These are phyloP conservation scores for Sinella curviseta DNA, from an alignment of 1,140 invertebrate species.

Conservation along the genomic window DNA sequence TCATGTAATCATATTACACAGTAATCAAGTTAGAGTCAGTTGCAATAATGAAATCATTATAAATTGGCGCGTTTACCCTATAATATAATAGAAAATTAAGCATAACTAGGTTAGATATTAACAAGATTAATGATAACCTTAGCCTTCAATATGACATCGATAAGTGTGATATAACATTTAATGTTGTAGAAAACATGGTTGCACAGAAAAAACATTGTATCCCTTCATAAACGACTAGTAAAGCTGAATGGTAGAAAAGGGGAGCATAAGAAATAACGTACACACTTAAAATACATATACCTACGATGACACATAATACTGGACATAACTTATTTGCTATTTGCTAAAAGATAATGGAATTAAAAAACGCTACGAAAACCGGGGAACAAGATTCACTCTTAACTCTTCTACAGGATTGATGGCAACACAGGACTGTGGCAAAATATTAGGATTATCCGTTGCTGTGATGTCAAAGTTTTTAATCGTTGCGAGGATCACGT, in stretches of 20 bases:
- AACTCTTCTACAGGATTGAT: conserved; percentile 40
- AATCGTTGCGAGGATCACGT: conserved; percentile 32
- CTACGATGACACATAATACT: not conserved
- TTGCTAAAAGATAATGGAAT: not conserved
- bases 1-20: too few species aligned
- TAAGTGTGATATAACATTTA: too few species aligned
- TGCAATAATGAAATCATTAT: too few species aligned
- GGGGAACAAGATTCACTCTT: conserved; percentile 33
- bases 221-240: not conserved
- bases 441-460: conserved; percentile 8
- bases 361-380: not conserved
- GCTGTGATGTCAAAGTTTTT: conserved; percentile 34
- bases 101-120: too few species aligned
- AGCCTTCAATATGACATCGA: too few species aligned
- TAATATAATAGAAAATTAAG: too few species aligned
- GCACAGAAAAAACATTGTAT: not conserved
- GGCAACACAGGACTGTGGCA: conserved; percentile 45
- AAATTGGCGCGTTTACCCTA: too few species aligned
- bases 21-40: too few species aligned
- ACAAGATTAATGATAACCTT: too few species aligned
- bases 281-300: not conserved
- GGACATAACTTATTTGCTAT: too few species aligned
- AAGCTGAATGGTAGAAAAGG: not conserved
- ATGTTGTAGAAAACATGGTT: too few species aligned
- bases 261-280: not conserved